Base-by-base conservation (phyloP, 30 jellyfish, hydroid and myxozoan genomes). In the Mastigias papua region DNA sequence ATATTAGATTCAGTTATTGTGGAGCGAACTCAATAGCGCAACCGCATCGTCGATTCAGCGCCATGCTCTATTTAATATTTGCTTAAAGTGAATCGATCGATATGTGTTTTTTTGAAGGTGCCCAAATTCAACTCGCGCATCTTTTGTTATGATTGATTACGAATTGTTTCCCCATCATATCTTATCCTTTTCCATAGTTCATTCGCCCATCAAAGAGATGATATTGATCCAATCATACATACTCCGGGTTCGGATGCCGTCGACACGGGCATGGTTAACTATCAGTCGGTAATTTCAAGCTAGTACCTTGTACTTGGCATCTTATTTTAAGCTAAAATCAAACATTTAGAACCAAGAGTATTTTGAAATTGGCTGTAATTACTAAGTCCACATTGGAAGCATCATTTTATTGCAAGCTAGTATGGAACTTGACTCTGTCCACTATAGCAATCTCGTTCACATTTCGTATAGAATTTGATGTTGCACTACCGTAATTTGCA, bases 211-310 rank as follows among this genome's bases (percentile, higher is more conserved):
- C 81, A 60, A 2, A 31, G 49, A 61, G 93, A 82, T 42, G 84
- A 65, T 48, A 29, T 51, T 30, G 8, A 29, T 65, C 71, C 46
- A 21, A 31, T 51, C 20, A 49, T 68, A 3, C 84, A 69, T 3
- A 68, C 84, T 34, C 91, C 91, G 37, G 90, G 81, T 48, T 82
- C 91, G 13, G 91, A 82, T 65, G 76, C 42, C 26, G 77, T 29
- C 28, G 84, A 82, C 31, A 23, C 27, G 28, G 78, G 75, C 48
- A n/a, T n/a, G n/a, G n/a, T n/a, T n/a, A 37, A 26, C 48, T 80
- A 69, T n/a, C 78, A 67, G 21, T 67, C 33, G 28, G 91, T 68
- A 25, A 23, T 5, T 6, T 8, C 13, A 42, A 42, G 13, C 13
- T 42, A 42, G 13, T 15, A 15, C 54, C 54, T 42, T 4, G 7